Evolutionary conservation across 2,113 vertebrate genomes (phyloP).

Genomic region (Myocastor coypus): DNA sequence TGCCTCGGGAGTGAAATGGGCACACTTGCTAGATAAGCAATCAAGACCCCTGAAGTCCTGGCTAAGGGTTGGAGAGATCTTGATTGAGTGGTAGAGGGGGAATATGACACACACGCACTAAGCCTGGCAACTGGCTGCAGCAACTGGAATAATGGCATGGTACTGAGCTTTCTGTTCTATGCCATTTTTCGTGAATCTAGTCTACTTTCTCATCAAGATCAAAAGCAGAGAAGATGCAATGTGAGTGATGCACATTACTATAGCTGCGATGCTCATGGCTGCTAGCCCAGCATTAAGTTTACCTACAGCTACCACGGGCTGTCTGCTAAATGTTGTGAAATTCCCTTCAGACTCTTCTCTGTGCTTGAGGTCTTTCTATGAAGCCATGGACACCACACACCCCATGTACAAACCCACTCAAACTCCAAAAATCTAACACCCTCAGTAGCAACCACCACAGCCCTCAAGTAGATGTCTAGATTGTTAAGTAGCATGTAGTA

Average conservation of each 20-base stretch:
- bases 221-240: not conserved
- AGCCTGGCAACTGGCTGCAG: not conserved
- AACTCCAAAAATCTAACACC: not conserved
- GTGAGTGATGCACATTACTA: not conserved
- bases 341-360: not conserved
- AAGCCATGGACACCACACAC: not conserved
- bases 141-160: not conserved
- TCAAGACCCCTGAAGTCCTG: not conserved
- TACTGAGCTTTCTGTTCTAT: not conserved
- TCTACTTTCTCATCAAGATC: not conserved
- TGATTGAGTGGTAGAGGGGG: not conserved
- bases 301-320: not conserved
- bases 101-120: not conserved
- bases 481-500: not conserved
- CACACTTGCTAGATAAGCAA: not conserved
- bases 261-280: not conserved
- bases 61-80: not conserved
- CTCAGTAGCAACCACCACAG: not conserved
- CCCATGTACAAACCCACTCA: not conserved
- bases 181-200: not conserved
- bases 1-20: not conserved
- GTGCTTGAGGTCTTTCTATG: not conserved
- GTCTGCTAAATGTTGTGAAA: too few relatives aligned
- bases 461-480: not conserved
- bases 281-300: not conserved